Evolutionary conservation across 2,113 vertebrate species (phyloP).

Genomic region (Dryoscopus gambensis): DNA sequence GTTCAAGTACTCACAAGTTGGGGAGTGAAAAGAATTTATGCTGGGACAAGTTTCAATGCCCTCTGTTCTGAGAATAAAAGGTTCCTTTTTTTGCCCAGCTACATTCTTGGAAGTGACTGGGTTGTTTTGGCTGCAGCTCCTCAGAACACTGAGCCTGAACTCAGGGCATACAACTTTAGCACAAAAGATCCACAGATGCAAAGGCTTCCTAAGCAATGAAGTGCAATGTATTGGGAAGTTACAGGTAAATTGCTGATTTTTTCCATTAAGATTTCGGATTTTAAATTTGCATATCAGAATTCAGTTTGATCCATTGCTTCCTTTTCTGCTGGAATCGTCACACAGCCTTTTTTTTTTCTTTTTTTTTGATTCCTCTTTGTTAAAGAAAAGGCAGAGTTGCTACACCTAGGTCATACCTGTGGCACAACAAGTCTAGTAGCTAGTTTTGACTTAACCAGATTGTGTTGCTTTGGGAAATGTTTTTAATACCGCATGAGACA

Average conservation of each 20-base stretch:
- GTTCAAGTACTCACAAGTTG: neutral
- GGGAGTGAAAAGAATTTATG: neutral
- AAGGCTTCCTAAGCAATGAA: slow-evolving; percentile 12
- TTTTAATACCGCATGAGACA: neutral
- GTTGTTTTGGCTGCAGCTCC: slow-evolving; percentile 46
- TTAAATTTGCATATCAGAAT: neutral
- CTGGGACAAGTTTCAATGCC: slow-evolving; percentile 32
- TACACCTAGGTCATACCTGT: neutral
- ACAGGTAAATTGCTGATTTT: neutral
- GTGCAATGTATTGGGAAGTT: neutral
- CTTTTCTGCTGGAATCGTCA: neutral
- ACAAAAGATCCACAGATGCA: neutral
- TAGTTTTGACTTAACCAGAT: neutral
- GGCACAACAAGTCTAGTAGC: neutral
- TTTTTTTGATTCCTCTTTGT: neutral
- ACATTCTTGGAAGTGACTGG: slow-evolving; percentile 27
- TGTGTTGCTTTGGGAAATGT: neutral
- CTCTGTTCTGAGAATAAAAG: slow-evolving; percentile 36
- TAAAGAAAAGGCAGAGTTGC: neutral
- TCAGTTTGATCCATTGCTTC: neutral
- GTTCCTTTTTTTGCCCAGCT: neutral
- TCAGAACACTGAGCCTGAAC: slow-evolving; percentile 19
- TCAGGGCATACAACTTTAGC: neutral
- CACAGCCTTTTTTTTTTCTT: neutral
- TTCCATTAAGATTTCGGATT: neutral